Base-by-base conservation (phyloP, 2,113 vertebrate species). In the Panthera tigris region DNA sequence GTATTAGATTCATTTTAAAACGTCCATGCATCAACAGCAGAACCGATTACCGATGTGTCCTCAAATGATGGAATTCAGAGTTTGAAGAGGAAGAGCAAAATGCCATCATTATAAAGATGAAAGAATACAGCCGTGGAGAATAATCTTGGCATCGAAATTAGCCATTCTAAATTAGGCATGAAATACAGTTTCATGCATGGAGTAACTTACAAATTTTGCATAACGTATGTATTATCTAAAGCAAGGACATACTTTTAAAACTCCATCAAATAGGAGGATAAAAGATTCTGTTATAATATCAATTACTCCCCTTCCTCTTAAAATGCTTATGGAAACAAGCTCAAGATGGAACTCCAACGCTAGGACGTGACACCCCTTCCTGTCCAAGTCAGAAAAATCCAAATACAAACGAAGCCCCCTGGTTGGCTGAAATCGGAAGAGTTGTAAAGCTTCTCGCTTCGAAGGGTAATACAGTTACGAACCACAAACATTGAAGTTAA, bases 111-210 rank as follows among this genome's bases (percentile, higher is more conserved):
- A 63, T 13, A 13, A 31, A 96, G 7, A 93, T 48, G 39, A 96
- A 83, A 68, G 81, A 78, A 61, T 1, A 0, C 7, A 90, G 93
- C 80, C 69, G 9, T 0, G 66, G 27, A 9, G 55, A 50, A n/a
- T 83, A 10, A 31, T 50, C 31, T 6, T 61, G 66, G 86, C 83
- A 39, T 93, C 85, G 74, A 97, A 96, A 92, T 18, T 6, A 78
- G 71, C 66, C 10, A 21, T 88, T 98, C 92, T 73, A 96, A 98
- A 97, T 92, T 57, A 96, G 74, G 95, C 94, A 97, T 71, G 80
- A 98, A 97, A 97, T 45, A 79, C 78, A 91, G 15, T 78, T 98
- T 97, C 97, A 94, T 23, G 97, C 84, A 86, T 11, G 11, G 48
- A 95, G 86, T 66, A 97, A 98, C 74, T 71, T 39, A 78, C 93